These are phyloP conservation scores for Aleadryas rufinucha DNA, from an alignment of 2,113 vertebrate species.

Conservation along the genomic window DNA sequence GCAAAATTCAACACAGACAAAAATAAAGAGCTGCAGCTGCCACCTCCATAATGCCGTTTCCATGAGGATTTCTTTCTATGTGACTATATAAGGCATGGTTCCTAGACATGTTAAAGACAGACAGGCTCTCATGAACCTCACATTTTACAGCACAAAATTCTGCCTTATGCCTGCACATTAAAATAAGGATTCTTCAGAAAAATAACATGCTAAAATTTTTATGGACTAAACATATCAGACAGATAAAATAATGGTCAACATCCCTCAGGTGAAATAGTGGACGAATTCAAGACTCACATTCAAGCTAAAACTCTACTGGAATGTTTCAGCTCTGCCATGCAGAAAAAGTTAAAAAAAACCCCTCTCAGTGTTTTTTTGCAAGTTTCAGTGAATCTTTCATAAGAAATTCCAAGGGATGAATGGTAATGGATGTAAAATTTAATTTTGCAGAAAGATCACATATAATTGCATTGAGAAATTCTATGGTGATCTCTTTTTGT, in stretches of 20 bases:
- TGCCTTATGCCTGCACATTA: not conserved
- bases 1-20: conserved; percentile 22
- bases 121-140: not conserved
- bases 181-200: not conserved
- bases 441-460: conserved; percentile 3
- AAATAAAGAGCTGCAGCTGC: conserved; percentile 44
- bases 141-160: conserved; percentile 2
- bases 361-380: not conserved
- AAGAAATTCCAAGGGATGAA: not conserved
- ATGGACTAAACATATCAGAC: not conserved
- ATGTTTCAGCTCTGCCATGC: not conserved
- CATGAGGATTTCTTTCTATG: conserved; percentile 51
- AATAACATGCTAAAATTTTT: not conserved
- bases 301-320: not conserved
- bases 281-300: not conserved
- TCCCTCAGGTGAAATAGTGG: not conserved
- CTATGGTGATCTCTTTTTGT: not conserved
- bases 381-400: not conserved
- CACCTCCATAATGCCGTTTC: conserved; percentile 57
- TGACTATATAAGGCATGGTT: conserved; percentile 47
- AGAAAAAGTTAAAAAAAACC: not conserved
- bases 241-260: not conserved
- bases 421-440: not conserved
- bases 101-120: conserved; percentile 34
- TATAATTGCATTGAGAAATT: not conserved